Evolutionary conservation across 2,888 invertebrate species (phyloP), one percentile per base, ranked within the genome.

Genomic region (Ashinkailepas kermadecensis): DNA sequence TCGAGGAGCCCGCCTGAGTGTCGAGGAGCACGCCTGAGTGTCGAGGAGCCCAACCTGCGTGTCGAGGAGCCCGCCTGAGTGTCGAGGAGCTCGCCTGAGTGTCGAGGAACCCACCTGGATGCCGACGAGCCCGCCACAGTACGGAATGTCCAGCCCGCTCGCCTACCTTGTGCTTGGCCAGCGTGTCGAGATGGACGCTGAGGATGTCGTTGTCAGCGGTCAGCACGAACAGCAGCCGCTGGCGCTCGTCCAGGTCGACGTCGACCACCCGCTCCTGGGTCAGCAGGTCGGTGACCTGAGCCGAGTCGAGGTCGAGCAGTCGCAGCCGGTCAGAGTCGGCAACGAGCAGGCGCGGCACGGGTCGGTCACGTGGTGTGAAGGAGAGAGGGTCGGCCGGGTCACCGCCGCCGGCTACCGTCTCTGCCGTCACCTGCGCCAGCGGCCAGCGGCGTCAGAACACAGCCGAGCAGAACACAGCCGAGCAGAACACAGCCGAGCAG

Each of bases 341-440:
- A 8, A 94, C 89, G 83, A 96, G 89, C 1, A 97, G 89, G 85
- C 90, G 92, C 0, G 96, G 96, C 64, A 95, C 90, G 0, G 95
- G 94, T 83, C 91, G 91, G 85, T 95, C 93, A 82, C 91, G 90
- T 83, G 91, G 91, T 0, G 95, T 92, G 64, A 91, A 89, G 0
- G 91, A 90, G 67, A 91, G 90, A 0, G 88, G 23, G 89, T 88
- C 13, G 94, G 87, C 83, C 91, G 89, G 56, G 89, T 87, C 0
- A 92, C 88, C 74, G 8, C 8, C 39, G 54, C 74, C 74, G 21
- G 74, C 74, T 7, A 54, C 13, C 9, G 74, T 74, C 21, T 21
- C 18, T 2, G 74, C 74, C 18, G 6, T 7, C 1, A 74, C 54
- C 74, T 74, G 74, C 7, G 65, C 1, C 18, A 64, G 39, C 39